phyloP scores from a whole-genome alignment of 2,113 vertebrate species.

The Burhinus oedicnemus region DNA sequence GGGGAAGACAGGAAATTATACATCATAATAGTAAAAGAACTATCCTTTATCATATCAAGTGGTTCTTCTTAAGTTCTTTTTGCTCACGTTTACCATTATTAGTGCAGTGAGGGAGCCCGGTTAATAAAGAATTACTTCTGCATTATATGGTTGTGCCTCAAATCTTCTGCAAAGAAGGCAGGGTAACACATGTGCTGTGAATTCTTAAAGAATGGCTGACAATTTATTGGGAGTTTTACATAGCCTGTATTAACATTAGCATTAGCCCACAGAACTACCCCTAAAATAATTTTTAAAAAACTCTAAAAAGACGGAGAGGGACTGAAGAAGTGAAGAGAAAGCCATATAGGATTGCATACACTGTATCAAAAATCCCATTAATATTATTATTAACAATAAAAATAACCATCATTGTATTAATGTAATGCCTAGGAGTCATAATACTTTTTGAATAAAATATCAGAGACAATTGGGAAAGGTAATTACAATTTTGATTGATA shows the following conservation, averaged over 20 bases:
- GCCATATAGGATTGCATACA: neutral
- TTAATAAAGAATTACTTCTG: conserved; percentile 67
- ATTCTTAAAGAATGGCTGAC: conserved; percentile 44
- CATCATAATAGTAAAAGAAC: conserved; percentile 62
- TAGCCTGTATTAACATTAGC: neutral
- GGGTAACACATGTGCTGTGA: conserved; percentile 19
- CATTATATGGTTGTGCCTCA: conserved; percentile 45
- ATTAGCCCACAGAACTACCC: neutral
- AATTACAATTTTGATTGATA: conserved; percentile 57
- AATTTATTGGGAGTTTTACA: conserved; percentile 9
- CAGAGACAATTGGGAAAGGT: conserved; percentile 30
- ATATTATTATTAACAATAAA: conserved; percentile 51
- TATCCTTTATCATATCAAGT: conserved; percentile 69
- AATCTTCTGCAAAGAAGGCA: conserved; percentile 36
- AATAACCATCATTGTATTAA: conserved; percentile 32
- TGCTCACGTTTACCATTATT: conserved; percentile 58
- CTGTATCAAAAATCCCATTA: neutral
- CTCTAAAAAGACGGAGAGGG: neutral
- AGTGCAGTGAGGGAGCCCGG: conserved; percentile 20
- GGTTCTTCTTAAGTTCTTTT: conserved; percentile 63
- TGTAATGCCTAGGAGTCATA: conserved; percentile 15
- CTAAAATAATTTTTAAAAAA: neutral
- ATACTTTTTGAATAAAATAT: conserved; percentile 44
- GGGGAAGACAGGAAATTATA: conserved; percentile 62
- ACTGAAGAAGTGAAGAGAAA: conserved; percentile 42